These are phyloP conservation scores for Bilobella aurantiaca DNA, from an alignment of 1,140 invertebrate genomes.

Conservation along the genomic window DNA sequence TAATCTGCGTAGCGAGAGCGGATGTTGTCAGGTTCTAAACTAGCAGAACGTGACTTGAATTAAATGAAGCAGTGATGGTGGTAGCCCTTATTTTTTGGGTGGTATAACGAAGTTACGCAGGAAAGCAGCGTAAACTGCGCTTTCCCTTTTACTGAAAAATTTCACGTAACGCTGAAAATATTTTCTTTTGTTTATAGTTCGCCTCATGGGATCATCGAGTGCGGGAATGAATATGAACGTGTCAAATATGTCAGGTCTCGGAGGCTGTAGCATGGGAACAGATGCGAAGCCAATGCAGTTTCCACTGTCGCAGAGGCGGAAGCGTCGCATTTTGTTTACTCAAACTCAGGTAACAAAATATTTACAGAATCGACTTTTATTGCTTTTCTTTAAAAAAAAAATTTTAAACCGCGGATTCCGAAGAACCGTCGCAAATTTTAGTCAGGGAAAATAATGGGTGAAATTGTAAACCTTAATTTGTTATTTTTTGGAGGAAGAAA, in stretches of 20 bases:
- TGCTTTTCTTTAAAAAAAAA: too few relatives aligned
- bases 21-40: not conserved
- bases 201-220: constrained; percentile 72
- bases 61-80: not conserved
- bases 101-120: not conserved
- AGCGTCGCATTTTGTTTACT: constrained; percentile 44
- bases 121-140: too few relatives aligned
- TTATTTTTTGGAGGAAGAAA: too few relatives aligned
- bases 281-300: constrained; percentile 84
- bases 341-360: constrained; percentile 41
- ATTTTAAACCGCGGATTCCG: too few relatives aligned
- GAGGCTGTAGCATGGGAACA: constrained; percentile 49
- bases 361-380: too few relatives aligned
- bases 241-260: constrained; percentile 63
- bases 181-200: constrained; percentile 49
- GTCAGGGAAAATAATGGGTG: too few relatives aligned
- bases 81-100: not conserved
- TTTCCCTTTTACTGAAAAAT: not conserved
- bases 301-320: constrained; percentile 65
- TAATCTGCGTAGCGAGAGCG: not conserved
- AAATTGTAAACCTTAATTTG: too few relatives aligned
- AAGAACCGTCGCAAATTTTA: too few relatives aligned
- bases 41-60: not conserved
- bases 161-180: constrained; percentile 5
- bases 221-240: constrained; percentile 68